Conservation (phyloP, 2,113 vertebrate species). For the Platysteira castanea region DNA sequence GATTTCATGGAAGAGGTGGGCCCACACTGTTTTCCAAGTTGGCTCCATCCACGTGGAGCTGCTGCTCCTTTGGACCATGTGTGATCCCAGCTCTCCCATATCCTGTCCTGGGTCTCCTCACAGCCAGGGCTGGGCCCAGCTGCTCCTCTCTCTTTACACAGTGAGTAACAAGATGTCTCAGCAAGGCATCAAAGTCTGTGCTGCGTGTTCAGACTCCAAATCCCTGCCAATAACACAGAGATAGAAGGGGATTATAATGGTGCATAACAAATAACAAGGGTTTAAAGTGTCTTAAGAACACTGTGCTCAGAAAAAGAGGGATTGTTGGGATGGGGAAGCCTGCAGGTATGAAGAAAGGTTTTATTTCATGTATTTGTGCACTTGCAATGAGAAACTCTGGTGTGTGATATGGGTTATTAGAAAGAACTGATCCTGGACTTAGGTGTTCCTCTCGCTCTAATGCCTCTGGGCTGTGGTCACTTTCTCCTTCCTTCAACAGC, state of each 20-base stretch:
- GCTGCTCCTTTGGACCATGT: neutral
- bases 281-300: conserved; percentile 42
- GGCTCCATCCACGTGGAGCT: rapidly evolving
- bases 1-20: neutral
- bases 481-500: neutral
- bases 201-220: conserved; percentile 44
- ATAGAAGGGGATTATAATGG: conserved; percentile 27
- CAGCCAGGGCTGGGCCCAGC: neutral
- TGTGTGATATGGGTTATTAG: neutral
- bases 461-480: neutral
- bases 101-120: neutral
- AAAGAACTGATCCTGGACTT: neutral
- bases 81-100: neutral
- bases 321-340: conserved; percentile 17
- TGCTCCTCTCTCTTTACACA: neutral
- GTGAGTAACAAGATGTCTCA: neutral
- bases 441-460: neutral
- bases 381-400: neutral
- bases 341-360: neutral
- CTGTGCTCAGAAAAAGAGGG: neutral
- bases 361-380: neutral
- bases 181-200: neutral
- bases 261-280: conserved; percentile 41
- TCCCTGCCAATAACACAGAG: conserved; percentile 35
- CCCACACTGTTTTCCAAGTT: neutral